These are phyloP conservation scores for Pomacea canaliculata DNA, from an alignment of 2,888 invertebrate genomes.

Conservation along the genomic window DNA sequence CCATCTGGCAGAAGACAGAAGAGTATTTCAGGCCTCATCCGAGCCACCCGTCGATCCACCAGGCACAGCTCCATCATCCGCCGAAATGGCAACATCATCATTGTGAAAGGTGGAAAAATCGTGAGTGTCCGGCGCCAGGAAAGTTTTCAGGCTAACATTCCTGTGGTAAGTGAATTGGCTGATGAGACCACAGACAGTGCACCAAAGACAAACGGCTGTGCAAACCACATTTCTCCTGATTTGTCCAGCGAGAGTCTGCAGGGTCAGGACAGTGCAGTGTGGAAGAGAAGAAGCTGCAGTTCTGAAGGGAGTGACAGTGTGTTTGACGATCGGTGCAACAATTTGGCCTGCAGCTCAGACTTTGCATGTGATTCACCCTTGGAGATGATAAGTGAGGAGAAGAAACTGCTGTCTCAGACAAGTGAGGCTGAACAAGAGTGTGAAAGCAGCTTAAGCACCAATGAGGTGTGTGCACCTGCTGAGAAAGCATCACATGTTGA, in stretches of 20 bases:
- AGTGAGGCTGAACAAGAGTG: neutral
- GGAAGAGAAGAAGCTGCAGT: constrained; percentile 13
- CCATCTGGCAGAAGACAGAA: constrained; percentile 24
- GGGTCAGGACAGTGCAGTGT: neutral
- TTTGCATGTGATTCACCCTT: constrained; percentile 3
- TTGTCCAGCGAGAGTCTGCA: neutral
- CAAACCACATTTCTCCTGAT: neutral
- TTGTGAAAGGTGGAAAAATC: constrained; percentile 61
- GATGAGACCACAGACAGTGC: neutral
- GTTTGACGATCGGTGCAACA: constrained; percentile 15
- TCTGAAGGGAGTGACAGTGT: constrained; percentile 29
- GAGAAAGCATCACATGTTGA: neutral
- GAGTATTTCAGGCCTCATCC: constrained; percentile 32
- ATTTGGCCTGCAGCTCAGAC: neutral
- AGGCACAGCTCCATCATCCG: constrained; percentile 51
- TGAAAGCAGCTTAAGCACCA: constrained; percentile 1
- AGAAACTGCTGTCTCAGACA: constrained; percentile 11
- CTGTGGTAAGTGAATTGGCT: neutral
- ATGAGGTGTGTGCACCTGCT: neutral
- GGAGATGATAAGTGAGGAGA: constrained; percentile 21
- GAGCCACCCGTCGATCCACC: constrained; percentile 31
- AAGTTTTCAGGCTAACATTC: constrained; percentile 34
- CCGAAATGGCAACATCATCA: constrained; percentile 54
- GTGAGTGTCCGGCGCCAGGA: constrained; percentile 51
- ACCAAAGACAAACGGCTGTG: neutral